Evolutionary conservation across 2,888 invertebrate genomes (phyloP).

Genomic region (Melieria picta): DNA sequence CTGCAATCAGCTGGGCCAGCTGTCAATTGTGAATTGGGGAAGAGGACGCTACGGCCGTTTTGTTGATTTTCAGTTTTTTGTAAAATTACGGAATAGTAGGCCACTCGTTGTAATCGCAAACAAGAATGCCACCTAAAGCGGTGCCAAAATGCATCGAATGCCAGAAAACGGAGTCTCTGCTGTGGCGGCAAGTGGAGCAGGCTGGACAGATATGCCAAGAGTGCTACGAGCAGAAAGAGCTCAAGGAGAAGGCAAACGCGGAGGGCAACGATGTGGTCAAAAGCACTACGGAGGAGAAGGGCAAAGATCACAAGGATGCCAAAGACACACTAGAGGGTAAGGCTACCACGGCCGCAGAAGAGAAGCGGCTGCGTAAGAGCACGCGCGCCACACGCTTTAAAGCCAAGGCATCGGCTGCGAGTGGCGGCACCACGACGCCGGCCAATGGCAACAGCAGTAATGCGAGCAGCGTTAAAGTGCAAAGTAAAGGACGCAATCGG

Average conservation of each 20-base stretch:
- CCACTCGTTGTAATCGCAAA: too few species aligned
- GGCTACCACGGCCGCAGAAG: slow-evolving; percentile 30
- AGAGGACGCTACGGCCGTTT: too few species aligned
- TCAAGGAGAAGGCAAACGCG: slow-evolving; percentile 24
- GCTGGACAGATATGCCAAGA: slow-evolving; percentile 81
- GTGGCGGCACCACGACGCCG: slow-evolving; percentile 44
- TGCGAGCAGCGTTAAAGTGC: slow-evolving; percentile 37
- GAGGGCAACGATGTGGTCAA: slow-evolving; percentile 43
- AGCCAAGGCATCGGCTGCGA: slow-evolving; percentile 62
- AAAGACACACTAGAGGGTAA: slow-evolving; percentile 53
- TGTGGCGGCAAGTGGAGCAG: slow-evolving; percentile 80
- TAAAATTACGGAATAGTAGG: too few species aligned
- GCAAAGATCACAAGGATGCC: slow-evolving; percentile 21
- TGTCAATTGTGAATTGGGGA: too few species aligned
- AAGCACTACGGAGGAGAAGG: slow-evolving; percentile 48
- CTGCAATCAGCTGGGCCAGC: too few species aligned
- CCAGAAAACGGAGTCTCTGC: slow-evolving; percentile 73
- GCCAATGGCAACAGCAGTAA: slow-evolving; percentile 15
- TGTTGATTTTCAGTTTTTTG: too few species aligned
- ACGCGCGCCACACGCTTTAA: slow-evolving; percentile 58
- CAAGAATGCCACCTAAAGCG: slow-evolving; percentile 49
- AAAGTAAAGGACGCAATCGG: slow-evolving; percentile 76
- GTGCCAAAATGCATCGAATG: slow-evolving; percentile 77
- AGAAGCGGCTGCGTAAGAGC: slow-evolving; percentile 58
- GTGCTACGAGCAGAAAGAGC: slow-evolving; percentile 72